Evolutionary conservation across 2,113 vertebrate species (phyloP), one percentile per base, ranked within the genome.

Genomic region (Anthoscopus minutus): DNA sequence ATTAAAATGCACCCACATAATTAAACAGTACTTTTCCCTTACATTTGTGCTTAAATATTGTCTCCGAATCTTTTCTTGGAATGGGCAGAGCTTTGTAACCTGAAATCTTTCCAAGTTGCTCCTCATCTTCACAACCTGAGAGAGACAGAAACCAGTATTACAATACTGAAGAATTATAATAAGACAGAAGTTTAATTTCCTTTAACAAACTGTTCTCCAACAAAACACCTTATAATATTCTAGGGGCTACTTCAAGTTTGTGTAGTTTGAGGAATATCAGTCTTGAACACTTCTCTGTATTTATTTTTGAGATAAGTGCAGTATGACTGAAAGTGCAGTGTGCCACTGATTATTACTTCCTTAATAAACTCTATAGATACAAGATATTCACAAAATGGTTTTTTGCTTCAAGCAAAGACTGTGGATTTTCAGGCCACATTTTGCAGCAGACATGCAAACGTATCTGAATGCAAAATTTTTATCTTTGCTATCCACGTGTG

Each of bases 21-120:
- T 40, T 71, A 62, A 91, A 88, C 11, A 70, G n/a, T 44, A 50
- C 47, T 91, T 87, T 45, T 25, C 31, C 33, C 99, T 99, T 98
- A 99, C 99, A 40, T 99, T 99, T 98, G 98, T 98, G 98, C 98
- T 99, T 96, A 99, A 98, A 98, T 99, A 99, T 97, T 99, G 99
- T 95, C 98, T 99, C 67, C 99, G 98, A 96, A 99, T 98, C 96
- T 99, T 99, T 89, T 99, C 99, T 97, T 99, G 98, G 98, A 99
- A 99, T 95, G 99, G 99, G 93, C 98, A 98, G 92, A 99, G 98
- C 97, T 99, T 99, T 82, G 98, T 99, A 96, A 98, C 96, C 97
- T 99, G 99, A 97, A 99, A 99, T 97, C 98, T 98, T 97, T 99
- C 99, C 57, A 99, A 98, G 97, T 99, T 99, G 94, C 98, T 98